A percentile compares a stretch with the other conserved stretches of the same genome.
Evolutionary conservation across 2,888 invertebrate species (phyloP).

Genomic region (Octodonta nipae): DNA sequence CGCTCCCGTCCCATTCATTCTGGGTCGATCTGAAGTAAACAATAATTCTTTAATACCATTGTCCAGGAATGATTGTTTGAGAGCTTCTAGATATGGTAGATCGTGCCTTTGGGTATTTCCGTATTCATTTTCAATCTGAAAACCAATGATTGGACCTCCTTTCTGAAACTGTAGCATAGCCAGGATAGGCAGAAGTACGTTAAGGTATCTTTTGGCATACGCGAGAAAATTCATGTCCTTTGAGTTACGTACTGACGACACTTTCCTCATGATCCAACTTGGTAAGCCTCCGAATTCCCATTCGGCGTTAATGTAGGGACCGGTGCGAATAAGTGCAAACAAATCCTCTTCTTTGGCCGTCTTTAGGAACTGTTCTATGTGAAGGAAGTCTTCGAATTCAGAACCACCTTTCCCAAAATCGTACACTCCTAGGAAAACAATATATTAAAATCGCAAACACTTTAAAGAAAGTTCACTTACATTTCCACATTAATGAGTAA

Average conservation of each 20-base stretch:
- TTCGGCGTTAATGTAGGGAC: conserved; percentile 87
- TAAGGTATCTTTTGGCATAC: conserved; percentile 39
- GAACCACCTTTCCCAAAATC: conserved; percentile 41
- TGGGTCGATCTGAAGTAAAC: background rate
- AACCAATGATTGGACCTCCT: conserved; percentile 78
- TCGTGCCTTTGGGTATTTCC: conserved; percentile 35
- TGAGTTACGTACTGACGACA: conserved; percentile 4
- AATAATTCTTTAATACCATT: conserved; percentile 9
- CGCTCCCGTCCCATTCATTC: background rate
- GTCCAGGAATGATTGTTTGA: conserved; percentile 28
- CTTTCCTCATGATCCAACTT: conserved; percentile 19
- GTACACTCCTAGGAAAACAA: conserved; percentile 1
- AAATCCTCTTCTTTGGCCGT: conserved; percentile 64
- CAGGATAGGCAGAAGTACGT: conserved; percentile 36
- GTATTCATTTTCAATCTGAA: conserved; percentile 63
- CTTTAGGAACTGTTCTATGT: conserved; percentile 51
- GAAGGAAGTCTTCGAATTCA: conserved; percentile 40
- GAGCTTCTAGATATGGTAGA: conserved; percentile 27
- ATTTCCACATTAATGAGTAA: too few relatives aligned
- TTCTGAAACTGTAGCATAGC: conserved; percentile 46
- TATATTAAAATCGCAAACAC: too few relatives aligned
- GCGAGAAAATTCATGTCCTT: conserved; percentile 4
- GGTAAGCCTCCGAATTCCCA: conserved; percentile 48
- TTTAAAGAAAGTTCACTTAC: too few relatives aligned
- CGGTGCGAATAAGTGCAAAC: conserved; percentile 66